Evolutionary conservation across 2,888 invertebrate species (phyloP), one percentile per base, ranked within the genome.

Genomic region (Ochropleura plecta): DNA sequence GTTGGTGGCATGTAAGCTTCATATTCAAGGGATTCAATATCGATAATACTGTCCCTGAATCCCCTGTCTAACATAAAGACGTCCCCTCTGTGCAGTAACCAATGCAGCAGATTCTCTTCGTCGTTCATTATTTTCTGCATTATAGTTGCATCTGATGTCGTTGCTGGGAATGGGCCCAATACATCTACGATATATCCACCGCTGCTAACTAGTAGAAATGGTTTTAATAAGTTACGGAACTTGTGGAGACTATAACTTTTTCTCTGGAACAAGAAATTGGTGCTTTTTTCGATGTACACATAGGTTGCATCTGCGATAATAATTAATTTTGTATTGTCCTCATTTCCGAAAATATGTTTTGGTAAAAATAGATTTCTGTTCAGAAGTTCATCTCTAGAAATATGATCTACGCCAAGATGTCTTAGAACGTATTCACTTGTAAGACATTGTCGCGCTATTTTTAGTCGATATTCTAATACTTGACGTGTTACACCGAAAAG

Each of bases 401-500:
- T 68, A 70, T 74, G 79, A 16, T 62, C 76, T 65, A 83, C 12
- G 40, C 78, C 81, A 60, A 79, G 69, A 70, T 81, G 78, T 51
- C 48, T 69, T 55, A 63, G 62, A 42, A 80, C 78, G 63, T 78
- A 67, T 78, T 70, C 14, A 62, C 60, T 7, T 49, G 78, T 78
- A 10, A 78, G 44, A 40, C 68, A 76, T 66, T 78, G 76, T 40
- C 79, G 70, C 42, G 78, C 55, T 55, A 55, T 55, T 57, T 55
- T 57, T 57, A 57, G 57, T 1, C 57, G 57, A 57, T 57, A 71
- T 70, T 79, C 77, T 8, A 81, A 74, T 30, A 70, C 65, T 79
- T 66, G 65, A 63, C 79, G 64, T 74, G 79, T 77, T n/a, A 77
- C 77, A n/a, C 75, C 71, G 71, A 81, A 83, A 48, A 81, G 64